Percentiles rank a stretch among this genome's conserved stretches.
Evolutionary conservation across 2,888 invertebrate species (phyloP).

Genomic region (Podotricha telesiphe): DNA sequence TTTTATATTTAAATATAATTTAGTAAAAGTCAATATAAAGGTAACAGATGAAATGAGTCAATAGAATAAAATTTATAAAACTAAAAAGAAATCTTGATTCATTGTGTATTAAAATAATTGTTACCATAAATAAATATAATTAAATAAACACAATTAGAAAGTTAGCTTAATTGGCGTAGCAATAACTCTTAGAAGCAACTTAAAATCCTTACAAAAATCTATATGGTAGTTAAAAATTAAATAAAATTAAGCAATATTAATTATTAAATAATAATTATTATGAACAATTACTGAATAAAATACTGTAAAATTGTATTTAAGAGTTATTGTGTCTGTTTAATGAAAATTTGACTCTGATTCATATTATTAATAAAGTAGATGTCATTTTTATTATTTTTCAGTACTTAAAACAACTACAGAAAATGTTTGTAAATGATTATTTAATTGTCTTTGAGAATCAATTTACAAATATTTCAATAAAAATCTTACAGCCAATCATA

Average conservation of each 20-base stretch:
- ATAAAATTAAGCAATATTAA: constrained; percentile 18
- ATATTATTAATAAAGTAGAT: not conserved
- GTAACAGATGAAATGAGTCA: constrained; percentile 1
- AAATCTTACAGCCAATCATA: not conserved
- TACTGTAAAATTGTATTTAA: constrained; percentile 31
- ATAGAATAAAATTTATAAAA: constrained; percentile 14
- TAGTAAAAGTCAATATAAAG: not conserved
- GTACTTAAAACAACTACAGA: not conserved
- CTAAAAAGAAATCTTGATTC: constrained; percentile 6
- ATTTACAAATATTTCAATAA: not conserved
- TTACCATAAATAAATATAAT: not conserved
- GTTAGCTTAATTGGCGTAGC: not conserved
- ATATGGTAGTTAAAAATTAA: constrained; percentile 9
- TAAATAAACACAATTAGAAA: constrained; percentile 18
- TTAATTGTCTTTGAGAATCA: not conserved
- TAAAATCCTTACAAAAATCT: not conserved
- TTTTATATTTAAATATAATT: constrained; percentile 18
- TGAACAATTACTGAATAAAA: constrained; percentile 29
- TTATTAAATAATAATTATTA: constrained; percentile 25
- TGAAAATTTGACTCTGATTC: constrained; percentile 1
- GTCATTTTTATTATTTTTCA: not conserved
- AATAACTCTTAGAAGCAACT: constrained; percentile 5
- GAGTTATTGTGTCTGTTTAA: constrained; percentile 1
- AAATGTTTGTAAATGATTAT: not conserved
- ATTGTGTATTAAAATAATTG: not conserved